Evolutionary conservation across 2,888 invertebrate species (phyloP).

Genomic region (Himalopsyche japonica): DNA sequence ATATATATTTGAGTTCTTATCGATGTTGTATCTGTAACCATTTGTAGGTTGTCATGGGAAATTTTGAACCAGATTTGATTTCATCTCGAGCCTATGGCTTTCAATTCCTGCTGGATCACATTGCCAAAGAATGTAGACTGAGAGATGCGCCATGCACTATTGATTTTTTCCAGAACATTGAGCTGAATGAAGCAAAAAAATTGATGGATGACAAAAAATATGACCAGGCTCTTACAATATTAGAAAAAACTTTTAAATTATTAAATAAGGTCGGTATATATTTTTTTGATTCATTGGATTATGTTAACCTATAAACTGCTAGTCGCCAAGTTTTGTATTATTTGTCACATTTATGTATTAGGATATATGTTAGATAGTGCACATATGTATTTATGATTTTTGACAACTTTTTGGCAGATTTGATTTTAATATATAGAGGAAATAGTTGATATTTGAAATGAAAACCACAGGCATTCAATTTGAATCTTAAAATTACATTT

Average conservation of each 20-base stretch:
- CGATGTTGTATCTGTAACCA: neutral
- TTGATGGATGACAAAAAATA: slow-evolving; percentile 63
- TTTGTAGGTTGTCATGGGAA: slow-evolving; percentile 65
- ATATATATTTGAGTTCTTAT: neutral
- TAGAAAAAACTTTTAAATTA: slow-evolving; percentile 71
- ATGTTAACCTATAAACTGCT: too few relatives aligned
- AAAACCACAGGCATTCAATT: too few relatives aligned
- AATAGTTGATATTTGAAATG: too few relatives aligned
- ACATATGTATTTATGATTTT: too few relatives aligned
- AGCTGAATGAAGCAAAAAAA: slow-evolving; percentile 64
- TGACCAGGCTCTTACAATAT: slow-evolving; percentile 63
- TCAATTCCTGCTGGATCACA: slow-evolving; percentile 63
- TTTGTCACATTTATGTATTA: too few relatives aligned
- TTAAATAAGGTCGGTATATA: slow-evolving; percentile 57
- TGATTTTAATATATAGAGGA: too few relatives aligned
- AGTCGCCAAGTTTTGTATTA: too few relatives aligned
- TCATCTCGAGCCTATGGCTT: slow-evolving; percentile 67
- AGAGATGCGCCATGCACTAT: slow-evolving; percentile 63
- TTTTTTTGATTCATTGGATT: too few relatives aligned
- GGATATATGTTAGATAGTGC: too few relatives aligned
- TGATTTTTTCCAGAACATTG: slow-evolving; percentile 68
- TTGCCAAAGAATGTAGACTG: slow-evolving; percentile 60
- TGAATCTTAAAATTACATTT: too few relatives aligned
- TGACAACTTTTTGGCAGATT: too few relatives aligned
- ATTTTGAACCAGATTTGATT: slow-evolving; percentile 71